Evolutionary conservation across 2,113 vertebrate species (phyloP).

Genomic region (Sinocyclocheilus anshuiensis): DNA sequence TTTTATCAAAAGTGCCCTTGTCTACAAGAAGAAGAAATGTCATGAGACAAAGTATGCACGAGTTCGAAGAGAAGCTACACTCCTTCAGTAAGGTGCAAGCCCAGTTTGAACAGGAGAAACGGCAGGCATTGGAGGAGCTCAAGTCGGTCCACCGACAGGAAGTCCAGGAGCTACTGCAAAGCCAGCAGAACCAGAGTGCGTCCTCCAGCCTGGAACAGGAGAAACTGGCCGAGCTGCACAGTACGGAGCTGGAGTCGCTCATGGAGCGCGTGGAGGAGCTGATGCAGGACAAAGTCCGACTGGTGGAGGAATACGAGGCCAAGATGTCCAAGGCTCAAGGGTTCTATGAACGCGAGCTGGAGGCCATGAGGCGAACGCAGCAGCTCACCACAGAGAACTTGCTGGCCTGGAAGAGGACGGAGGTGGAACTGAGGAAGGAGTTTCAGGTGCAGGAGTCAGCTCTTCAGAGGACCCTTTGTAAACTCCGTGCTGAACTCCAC

Average conservation of each 20-base stretch:
- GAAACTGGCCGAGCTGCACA: conserved; percentile 83
- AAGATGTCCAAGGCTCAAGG: conserved; percentile 90
- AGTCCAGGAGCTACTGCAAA: conserved; percentile 88
- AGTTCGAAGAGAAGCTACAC: conserved; percentile 90
- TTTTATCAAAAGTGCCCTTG: neutral
- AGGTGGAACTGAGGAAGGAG: conserved; percentile 91
- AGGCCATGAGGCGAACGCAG: conserved; percentile 92
- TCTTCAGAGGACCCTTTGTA: conserved; percentile 84
- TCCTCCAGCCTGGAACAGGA: conserved; percentile 85
- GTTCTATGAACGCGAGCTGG: conserved; percentile 93
- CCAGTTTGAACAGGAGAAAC: conserved; percentile 92
- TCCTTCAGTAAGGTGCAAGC: conserved; percentile 89
- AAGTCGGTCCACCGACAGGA: conserved; percentile 82
- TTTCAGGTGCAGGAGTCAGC: conserved; percentile 91
- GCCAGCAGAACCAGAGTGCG: conserved; percentile 86
- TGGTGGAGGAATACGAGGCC: conserved; percentile 92
- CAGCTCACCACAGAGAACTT: conserved; percentile 93
- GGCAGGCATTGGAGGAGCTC: conserved; percentile 86
- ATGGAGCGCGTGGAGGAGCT: conserved; percentile 87
- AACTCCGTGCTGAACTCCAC: conserved; percentile 78
- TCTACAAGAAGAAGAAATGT: neutral
- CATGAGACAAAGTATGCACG: conserved; percentile 63
- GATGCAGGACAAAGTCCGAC: conserved; percentile 81
- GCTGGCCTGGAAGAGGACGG: conserved; percentile 91
- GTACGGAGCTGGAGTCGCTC: conserved; percentile 83